Conservation (phyloP, 2,888 invertebrate species). For the Aleiodes alternator region DNA sequence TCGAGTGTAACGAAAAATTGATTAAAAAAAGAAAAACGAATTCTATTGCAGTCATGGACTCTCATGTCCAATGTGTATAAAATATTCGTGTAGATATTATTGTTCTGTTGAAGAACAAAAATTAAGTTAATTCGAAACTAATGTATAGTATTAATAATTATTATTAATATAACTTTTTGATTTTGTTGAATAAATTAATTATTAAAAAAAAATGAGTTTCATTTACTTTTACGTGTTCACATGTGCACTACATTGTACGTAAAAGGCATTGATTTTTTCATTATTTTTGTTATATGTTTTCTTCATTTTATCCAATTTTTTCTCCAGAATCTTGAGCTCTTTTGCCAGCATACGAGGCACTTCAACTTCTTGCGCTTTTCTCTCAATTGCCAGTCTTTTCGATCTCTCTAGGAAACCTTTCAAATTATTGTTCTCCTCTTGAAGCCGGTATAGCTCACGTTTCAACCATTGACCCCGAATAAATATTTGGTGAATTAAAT, state of each 20-base stretch:
- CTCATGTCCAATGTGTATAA: neutral
- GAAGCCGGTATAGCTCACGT: constrained; percentile 56
- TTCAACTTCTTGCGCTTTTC: constrained; percentile 55
- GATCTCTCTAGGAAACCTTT: constrained; percentile 55
- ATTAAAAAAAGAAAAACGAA: constrained; percentile 13
- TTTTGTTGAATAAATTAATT: constrained; percentile 25
- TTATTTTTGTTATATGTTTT: constrained; percentile 54
- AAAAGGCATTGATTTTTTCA: constrained; percentile 57
- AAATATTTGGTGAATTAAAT: constrained; percentile 56
- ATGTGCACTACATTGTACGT: constrained; percentile 45
- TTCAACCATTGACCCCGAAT: constrained; percentile 60
- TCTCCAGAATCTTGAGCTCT: constrained; percentile 53
- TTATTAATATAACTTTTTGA: neutral
- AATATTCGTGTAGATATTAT: constrained; percentile 14
- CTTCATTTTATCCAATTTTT: constrained; percentile 50
- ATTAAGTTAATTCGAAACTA: constrained; percentile 19
- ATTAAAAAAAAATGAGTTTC: constrained; percentile 34
- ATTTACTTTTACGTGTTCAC: neutral
- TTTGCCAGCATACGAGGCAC: constrained; percentile 58
- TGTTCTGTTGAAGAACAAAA: neutral
- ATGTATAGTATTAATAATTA: constrained; percentile 7
- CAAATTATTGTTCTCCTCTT: constrained; percentile 57
- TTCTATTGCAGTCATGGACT: too few species aligned
- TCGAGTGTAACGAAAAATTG: constrained; percentile 16
- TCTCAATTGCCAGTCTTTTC: constrained; percentile 53